Percentiles rank a stretch among this genome's conserved stretches.
Evolutionary conservation across 2,797 vertebrate genomes (phyloP).

Genomic region (Rhinella marina): DNA sequence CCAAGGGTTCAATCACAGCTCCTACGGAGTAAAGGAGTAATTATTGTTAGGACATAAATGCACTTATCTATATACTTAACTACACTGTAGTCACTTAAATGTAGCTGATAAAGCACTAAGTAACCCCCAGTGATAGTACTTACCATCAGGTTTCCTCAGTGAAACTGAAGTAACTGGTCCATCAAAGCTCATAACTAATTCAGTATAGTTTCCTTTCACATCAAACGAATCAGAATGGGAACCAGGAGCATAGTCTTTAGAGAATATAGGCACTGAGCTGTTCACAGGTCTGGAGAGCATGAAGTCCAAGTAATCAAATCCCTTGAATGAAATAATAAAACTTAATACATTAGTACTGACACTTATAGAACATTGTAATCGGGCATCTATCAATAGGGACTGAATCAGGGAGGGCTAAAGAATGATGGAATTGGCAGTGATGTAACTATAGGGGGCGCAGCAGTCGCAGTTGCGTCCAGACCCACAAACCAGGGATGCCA

Average conservation of each 20-base stretch:
- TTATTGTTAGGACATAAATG: not conserved
- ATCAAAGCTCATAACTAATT: not conserved
- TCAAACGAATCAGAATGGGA: not conserved
- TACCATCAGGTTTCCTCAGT: not conserved
- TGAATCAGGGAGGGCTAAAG: no score
- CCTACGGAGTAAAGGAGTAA: not conserved
- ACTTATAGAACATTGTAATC: not conserved
- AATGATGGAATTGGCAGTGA: not conserved
- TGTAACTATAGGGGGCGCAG: no score
- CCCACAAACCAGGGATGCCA: no score
- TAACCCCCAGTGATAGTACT: not conserved
- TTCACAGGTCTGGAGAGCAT: not conserved
- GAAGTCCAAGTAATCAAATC: not conserved
- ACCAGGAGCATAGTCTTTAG: not conserved
- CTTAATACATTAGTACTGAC: not conserved
- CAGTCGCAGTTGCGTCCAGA: no score
- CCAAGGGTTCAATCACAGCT: not conserved
- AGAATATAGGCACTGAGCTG: not conserved
- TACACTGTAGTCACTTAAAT: not conserved
- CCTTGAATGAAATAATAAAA: not conserved
- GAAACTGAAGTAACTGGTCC: not conserved
- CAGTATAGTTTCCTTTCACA: not conserved
- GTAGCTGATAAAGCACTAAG: not conserved
- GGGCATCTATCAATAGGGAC: not conserved
- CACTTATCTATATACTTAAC: not conserved